A percentile compares a stretch with the other conserved stretches of the same genome.
phyloP scores from a whole-genome alignment of 2,113 vertebrate genomes.

The Chunga burmeisteri region DNA sequence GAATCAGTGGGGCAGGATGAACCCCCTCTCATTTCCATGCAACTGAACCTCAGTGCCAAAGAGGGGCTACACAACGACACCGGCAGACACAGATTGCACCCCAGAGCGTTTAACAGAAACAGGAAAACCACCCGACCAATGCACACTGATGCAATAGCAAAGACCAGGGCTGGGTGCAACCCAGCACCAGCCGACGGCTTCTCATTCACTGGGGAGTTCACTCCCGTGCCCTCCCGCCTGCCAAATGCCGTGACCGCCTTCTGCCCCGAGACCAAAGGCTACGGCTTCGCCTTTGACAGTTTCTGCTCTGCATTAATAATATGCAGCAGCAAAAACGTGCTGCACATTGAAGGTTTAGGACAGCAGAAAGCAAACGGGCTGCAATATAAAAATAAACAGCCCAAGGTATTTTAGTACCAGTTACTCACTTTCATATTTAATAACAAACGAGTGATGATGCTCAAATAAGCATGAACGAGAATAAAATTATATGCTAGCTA shows the following conservation, averaged over 20 bases:
- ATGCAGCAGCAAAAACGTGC: background rate
- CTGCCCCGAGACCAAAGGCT: background rate
- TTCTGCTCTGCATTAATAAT: background rate
- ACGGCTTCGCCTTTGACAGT: background rate
- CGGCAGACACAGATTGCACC: background rate
- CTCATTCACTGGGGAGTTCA: background rate
- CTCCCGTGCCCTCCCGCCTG: background rate
- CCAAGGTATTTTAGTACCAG: background rate
- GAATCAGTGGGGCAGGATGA: background rate
- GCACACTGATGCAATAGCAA: background rate
- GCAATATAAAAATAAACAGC: background rate
- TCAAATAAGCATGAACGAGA: background rate
- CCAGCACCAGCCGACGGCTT: background rate
- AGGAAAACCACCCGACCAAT: fast-evolving
- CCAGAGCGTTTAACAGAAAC: background rate
- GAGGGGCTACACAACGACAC: fast-evolving
- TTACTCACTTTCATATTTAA: background rate
- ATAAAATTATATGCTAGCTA: background rate
- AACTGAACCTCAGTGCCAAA: background rate
- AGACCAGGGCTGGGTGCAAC: background rate
- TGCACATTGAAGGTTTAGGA: background rate
- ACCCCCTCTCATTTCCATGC: background rate
- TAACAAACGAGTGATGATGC: background rate
- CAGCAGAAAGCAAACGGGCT: background rate
- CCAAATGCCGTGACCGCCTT: background rate